Evolutionary conservation across 1,140 invertebrate genomes (phyloP), one percentile per base, ranked within the genome.

Genomic region (Papilio xuthus): DNA sequence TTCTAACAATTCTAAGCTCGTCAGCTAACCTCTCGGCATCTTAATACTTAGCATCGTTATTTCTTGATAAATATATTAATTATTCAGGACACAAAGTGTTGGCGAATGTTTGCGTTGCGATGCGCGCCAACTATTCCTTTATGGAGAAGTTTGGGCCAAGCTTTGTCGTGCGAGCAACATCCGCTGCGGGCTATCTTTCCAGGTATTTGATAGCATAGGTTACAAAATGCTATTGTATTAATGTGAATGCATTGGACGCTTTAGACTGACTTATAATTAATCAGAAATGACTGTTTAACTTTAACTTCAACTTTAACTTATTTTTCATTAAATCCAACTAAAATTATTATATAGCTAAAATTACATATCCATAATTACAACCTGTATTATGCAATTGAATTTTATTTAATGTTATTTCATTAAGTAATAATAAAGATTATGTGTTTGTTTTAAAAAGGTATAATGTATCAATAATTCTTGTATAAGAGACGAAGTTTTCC

Each of bases 131-230:
- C 69, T 84, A 83, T 86, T 83, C 83, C 85, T 86, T 84, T 84
- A 81, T 77, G 26, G 80, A 20, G 47, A 81, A 80, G 76, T 81
- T 79, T 77, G 63, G 71, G 47, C 28, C 75, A 47, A 74, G 79
- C 78, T 79, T 81, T 84, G 81, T 80, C 79, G 70, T 77, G 67
- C 81, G 79, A 77, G 60, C 69, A 79, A 84, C 82, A 79, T 78
- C 72, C 76, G 70, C 80, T 81, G 76, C 72, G 79, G 77, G 77
- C 75, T 47, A 84, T 86, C 82, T 85, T 85, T 84, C 42, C 81
- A 84, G 85, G 84, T 83, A 89, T 89, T 87, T 88, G 85, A 86
- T 89, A 87, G 79, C 79, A 82, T 73, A 81, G 81, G 81, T 78
- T 79, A 78, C 71, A 75, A 60, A 69, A 9, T 18, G 0, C 20